Percentiles rank a stretch among this genome's conserved stretches.
phyloP scores from a whole-genome alignment of 30 jellyfish, hydroid and myxozoan species.

The Calvadosia cruxmelitensis region DNA sequence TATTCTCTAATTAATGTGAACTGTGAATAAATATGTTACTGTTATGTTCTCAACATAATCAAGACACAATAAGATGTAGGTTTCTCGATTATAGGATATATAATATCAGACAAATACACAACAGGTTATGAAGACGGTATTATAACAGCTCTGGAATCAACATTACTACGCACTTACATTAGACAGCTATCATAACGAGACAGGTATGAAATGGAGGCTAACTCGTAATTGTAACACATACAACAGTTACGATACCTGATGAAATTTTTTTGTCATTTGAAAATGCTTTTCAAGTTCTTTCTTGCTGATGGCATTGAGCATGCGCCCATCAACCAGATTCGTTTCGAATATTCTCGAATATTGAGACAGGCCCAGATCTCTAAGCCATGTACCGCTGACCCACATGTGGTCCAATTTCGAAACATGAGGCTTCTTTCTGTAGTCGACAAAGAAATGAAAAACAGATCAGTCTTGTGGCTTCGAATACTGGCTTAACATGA shows the following conservation, averaged over 20 bases:
- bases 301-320: slow-evolving; percentile 31
- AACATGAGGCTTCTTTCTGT: slow-evolving; percentile 33
- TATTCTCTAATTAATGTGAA: too few species aligned
- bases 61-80: too few species aligned
- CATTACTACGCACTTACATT: not conserved
- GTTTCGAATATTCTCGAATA: slow-evolving; percentile 40
- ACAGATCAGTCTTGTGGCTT: too few species aligned
- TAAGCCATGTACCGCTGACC: slow-evolving; percentile 51
- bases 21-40: too few species aligned
- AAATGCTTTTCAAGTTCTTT: slow-evolving; percentile 48
- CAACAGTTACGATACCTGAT: slow-evolving; percentile 23
- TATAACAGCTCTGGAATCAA: not conserved
- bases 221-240: not conserved
- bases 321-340: slow-evolving; percentile 53
- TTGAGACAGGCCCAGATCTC: slow-evolving; percentile 52
- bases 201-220: too few species aligned
- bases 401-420: slow-evolving; percentile 64
- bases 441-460: too few species aligned
- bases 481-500: too few species aligned
- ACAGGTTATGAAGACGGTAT: not conserved
- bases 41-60: too few species aligned
- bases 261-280: slow-evolving; percentile 35
- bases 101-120: too few species aligned
- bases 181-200: too few species aligned
- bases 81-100: too few species aligned